Percentiles rank a stretch among this genome's conserved stretches.
phyloP scores from a whole-genome alignment of 2,888 invertebrate genomes.

The Gnatocerus cornutus region DNA sequence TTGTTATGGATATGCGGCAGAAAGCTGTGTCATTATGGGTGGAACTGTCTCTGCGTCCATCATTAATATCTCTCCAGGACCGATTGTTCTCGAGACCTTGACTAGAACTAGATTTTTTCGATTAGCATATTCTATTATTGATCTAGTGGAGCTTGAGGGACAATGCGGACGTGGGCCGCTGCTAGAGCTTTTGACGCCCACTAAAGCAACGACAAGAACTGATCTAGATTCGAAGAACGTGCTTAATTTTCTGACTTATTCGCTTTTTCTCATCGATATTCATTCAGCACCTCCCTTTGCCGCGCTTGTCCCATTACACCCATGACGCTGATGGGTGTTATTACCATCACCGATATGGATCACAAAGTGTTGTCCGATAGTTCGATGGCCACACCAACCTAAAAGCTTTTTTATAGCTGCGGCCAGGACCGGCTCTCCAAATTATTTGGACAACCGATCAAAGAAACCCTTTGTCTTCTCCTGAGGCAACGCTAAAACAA shows the following conservation, averaged over 20 bases:
- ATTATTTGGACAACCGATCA: slow-evolving; percentile 20
- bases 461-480: slow-evolving; percentile 33
- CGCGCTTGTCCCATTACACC: no score
- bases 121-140: slow-evolving; percentile 42
- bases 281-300: not conserved
- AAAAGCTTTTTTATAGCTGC: slow-evolving; percentile 57
- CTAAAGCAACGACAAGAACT: not conserved
- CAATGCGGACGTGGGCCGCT: slow-evolving; percentile 48
- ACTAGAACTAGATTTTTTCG: slow-evolving; percentile 37
- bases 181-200: slow-evolving; percentile 40
- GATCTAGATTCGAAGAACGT: not conserved
- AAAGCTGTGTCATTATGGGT: slow-evolving; percentile 54
- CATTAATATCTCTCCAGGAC: slow-evolving; percentile 44
- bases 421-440: slow-evolving; percentile 35
- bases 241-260: no score
- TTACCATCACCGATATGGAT: slow-evolving; percentile 58
- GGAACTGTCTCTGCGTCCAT: slow-evolving; percentile 48
- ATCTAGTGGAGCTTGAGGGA: slow-evolving; percentile 34
- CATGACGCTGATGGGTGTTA: slow-evolving; percentile 49
- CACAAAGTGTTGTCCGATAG: slow-evolving; percentile 54
- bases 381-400: slow-evolving; percentile 50
- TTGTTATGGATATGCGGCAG: slow-evolving; percentile 54
- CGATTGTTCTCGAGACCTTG: slow-evolving; percentile 48
- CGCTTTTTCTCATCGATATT: not conserved
- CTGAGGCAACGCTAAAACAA: slow-evolving; percentile 15